These are phyloP conservation scores for Melanogrammus aeglefinus DNA, from an alignment of 2,797 vertebrate genomes.

Conservation along the genomic window DNA sequence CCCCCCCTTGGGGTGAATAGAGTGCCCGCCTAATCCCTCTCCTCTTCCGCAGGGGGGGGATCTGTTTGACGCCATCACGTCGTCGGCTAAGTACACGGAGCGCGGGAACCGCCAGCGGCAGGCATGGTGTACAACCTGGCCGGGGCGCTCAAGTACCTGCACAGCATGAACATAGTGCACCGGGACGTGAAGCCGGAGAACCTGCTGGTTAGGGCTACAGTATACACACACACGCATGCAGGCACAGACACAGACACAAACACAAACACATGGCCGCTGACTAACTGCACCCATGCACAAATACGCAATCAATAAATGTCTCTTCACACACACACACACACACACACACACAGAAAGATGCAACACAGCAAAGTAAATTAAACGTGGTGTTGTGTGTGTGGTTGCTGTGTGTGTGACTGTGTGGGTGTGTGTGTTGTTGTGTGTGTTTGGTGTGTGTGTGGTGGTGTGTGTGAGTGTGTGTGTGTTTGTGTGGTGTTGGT, in stretches of 20 bases:
- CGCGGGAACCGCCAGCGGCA: constrained; percentile 86
- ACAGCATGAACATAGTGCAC: constrained; percentile 90
- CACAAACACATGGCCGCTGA: too few species aligned
- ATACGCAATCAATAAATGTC: background rate
- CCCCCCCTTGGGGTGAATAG: background rate
- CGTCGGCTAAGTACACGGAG: constrained; percentile 96
- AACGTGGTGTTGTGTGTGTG: background rate
- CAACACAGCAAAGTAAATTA: background rate
- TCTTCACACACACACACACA: background rate
- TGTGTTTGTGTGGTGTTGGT: constrained; percentile 80
- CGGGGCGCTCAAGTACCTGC: constrained; percentile 90
- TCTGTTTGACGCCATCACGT: constrained; percentile 95
- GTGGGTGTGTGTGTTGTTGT: background rate
- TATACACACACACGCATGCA: background rate
- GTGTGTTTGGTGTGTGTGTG: constrained; percentile 3
- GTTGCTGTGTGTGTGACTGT: too few species aligned
- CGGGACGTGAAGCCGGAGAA: constrained; percentile 98
- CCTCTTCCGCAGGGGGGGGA: constrained; percentile 84
- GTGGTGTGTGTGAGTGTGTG: background rate
- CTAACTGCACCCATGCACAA: background rate
- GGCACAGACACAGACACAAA: background rate
- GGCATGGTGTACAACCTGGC: constrained; percentile 93
- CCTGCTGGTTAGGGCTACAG: constrained; percentile 77
- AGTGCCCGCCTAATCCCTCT: background rate
- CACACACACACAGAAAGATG: background rate